Percentiles rank a stretch among this genome's conserved stretches.
These are phyloP conservation scores for Cynaeus angustus DNA, from an alignment of 2,888 invertebrate genomes.

Conservation along the genomic window DNA sequence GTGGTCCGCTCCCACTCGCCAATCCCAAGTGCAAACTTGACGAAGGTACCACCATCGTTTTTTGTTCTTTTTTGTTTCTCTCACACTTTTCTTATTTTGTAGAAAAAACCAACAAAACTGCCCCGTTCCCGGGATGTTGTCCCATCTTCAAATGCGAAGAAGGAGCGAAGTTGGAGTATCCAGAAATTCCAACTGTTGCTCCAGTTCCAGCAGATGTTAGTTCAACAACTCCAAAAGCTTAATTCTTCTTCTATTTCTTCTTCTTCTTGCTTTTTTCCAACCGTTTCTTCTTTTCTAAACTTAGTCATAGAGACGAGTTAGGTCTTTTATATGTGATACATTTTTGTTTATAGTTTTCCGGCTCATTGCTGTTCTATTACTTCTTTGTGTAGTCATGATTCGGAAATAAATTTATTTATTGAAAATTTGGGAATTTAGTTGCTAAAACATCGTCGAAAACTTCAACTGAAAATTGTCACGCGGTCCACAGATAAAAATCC, in stretches of 20 bases:
- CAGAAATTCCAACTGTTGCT: conserved; percentile 79
- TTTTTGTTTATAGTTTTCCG: conserved; percentile 40
- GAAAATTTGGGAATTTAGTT: neutral
- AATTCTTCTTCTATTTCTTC: conserved; percentile 39
- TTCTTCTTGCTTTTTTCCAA: conserved; percentile 25
- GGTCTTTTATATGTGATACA: conserved; percentile 44
- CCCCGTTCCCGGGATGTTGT: conserved; percentile 90
- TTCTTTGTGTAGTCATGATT: conserved; percentile 40
- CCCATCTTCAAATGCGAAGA: conserved; percentile 90
- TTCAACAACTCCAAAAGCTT: conserved; percentile 63
- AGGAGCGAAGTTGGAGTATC: conserved; percentile 89
- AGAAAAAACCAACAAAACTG: conserved; percentile 92
- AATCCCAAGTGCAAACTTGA: conserved; percentile 92
- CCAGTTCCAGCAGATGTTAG: conserved; percentile 66
- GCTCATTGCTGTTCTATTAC: conserved; percentile 31
- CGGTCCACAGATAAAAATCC: too few species aligned
- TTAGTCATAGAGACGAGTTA: conserved; percentile 42
- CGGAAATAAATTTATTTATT: conserved; percentile 50
- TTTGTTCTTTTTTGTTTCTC: conserved; percentile 46
- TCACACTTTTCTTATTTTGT: too few species aligned
- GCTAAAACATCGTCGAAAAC: too few species aligned
- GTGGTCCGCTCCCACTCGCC: conserved; percentile 89
- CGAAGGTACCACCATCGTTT: conserved; percentile 66
- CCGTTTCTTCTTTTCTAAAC: conserved; percentile 49
- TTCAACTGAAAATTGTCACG: too few species aligned